Percentiles rank a stretch among this genome's conserved stretches.
phyloP scores from a whole-genome alignment of 2,797 vertebrate species.

The Gadopsis marmoratus region DNA sequence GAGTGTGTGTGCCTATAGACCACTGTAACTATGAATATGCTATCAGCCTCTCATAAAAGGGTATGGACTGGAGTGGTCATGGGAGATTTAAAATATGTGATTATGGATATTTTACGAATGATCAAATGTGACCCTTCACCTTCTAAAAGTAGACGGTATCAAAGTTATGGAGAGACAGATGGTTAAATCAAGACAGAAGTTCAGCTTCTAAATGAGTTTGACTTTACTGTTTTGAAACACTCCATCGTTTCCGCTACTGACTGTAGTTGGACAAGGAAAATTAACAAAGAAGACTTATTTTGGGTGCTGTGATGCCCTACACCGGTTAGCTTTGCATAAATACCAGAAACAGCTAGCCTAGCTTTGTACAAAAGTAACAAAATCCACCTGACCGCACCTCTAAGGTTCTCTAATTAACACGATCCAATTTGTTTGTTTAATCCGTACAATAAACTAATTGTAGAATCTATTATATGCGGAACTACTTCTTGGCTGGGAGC shows the following conservation, averaged over 20 bases:
- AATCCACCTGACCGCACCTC: background rate
- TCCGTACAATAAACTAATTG: background rate
- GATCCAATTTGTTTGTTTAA: background rate
- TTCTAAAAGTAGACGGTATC: slow-evolving; percentile 54
- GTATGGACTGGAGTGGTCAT: slow-evolving; percentile 55
- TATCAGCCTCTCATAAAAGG: slow-evolving; percentile 66
- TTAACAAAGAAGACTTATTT: background rate
- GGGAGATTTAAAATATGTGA: slow-evolving; percentile 72
- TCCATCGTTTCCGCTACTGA: background rate
- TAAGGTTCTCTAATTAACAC: background rate
- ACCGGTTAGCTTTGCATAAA: background rate
- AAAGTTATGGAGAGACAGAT: slow-evolving; percentile 49
- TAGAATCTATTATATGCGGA: background rate
- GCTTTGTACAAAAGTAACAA: background rate
- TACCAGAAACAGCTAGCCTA: background rate
- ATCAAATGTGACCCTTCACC: slow-evolving; percentile 79
- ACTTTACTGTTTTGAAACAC: slow-evolving; percentile 19
- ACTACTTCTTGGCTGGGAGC: background rate
- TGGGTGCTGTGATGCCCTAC: background rate
- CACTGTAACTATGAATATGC: slow-evolving; percentile 77
- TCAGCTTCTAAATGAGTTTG: slow-evolving; percentile 33
- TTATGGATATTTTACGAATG: slow-evolving; percentile 78
- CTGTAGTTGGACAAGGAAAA: background rate
- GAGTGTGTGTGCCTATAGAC: slow-evolving; percentile 62
- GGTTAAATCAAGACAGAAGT: slow-evolving; percentile 49